phyloP scores from a whole-genome alignment of 2,113 vertebrate species.

The Vidua macroura region DNA sequence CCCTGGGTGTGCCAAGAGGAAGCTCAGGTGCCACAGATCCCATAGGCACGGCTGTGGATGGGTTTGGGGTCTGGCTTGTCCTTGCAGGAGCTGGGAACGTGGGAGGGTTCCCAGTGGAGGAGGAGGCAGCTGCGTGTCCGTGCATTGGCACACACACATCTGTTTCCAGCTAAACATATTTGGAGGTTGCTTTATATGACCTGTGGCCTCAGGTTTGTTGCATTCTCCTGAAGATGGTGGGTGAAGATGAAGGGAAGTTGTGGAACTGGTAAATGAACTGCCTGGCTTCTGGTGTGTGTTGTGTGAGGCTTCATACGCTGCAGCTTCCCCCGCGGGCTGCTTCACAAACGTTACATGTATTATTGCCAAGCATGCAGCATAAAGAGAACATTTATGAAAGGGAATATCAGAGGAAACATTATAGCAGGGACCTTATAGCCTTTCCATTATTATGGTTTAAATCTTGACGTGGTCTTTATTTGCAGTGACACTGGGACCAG shows the following conservation, averaged over 20 bases:
- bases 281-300: not conserved
- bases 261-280: not conserved
- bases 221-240: not conserved
- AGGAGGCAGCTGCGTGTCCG: not conserved
- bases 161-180: not conserved
- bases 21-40: not conserved
- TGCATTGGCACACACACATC: not conserved
- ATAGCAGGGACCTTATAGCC: conserved; percentile 73
- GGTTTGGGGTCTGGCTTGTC: not conserved
- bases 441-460: conserved; percentile 77
- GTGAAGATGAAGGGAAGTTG: not conserved
- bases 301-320: not conserved
- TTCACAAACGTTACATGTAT: conserved; percentile 31
- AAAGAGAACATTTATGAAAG: conserved; percentile 74
- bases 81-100: not conserved
- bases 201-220: conserved; percentile 16
- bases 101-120: not conserved
- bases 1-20: not conserved
- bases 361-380: conserved; percentile 58
- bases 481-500: conserved; percentile 67
- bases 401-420: conserved; percentile 74
- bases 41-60: not conserved
- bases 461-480: conserved; percentile 73
- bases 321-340: not conserved
- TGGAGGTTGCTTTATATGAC: not conserved